These are phyloP conservation scores for Galeopterus variegatus DNA, from an alignment of 2,113 vertebrate species.

Conservation along the genomic window DNA sequence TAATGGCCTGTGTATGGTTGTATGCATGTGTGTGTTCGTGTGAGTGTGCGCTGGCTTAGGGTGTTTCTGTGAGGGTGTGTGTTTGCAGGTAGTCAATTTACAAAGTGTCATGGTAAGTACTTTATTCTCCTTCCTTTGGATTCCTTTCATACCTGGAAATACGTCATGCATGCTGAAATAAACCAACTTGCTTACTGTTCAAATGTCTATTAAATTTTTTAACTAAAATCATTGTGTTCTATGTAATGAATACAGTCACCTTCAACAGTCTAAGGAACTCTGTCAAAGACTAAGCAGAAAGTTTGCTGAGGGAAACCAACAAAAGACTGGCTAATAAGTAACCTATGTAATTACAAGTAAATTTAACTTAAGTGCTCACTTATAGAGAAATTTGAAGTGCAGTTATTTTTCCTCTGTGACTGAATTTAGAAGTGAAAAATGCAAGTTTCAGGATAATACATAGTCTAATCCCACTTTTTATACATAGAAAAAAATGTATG, in stretches of 20 bases:
- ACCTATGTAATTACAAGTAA: conserved; percentile 27
- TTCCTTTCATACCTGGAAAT: conserved; percentile 49
- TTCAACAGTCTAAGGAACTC: not conserved
- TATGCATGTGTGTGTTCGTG: not conserved
- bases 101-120: not conserved
- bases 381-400: not conserved
- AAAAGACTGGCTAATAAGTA: not conserved
- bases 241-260: not conserved
- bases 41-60: not conserved
- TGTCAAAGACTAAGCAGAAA: conserved; percentile 46
- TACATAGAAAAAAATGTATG: not conserved
- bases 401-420: not conserved
- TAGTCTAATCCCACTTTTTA: not conserved
- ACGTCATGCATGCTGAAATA: not conserved
- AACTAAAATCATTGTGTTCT: not conserved
- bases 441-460: not conserved
- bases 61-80: not conserved
- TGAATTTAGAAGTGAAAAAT: conserved; percentile 24
- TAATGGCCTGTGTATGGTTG: not conserved
- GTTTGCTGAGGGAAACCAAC: conserved; percentile 11
- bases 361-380: conserved; percentile 32
- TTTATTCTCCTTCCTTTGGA: not conserved
- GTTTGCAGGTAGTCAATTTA: not conserved
- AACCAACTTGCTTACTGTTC: not conserved
- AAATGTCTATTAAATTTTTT: conserved; percentile 30